Evolutionary conservation across 2,888 invertebrate species (phyloP).

Genomic region (Melolontha melolontha): DNA sequence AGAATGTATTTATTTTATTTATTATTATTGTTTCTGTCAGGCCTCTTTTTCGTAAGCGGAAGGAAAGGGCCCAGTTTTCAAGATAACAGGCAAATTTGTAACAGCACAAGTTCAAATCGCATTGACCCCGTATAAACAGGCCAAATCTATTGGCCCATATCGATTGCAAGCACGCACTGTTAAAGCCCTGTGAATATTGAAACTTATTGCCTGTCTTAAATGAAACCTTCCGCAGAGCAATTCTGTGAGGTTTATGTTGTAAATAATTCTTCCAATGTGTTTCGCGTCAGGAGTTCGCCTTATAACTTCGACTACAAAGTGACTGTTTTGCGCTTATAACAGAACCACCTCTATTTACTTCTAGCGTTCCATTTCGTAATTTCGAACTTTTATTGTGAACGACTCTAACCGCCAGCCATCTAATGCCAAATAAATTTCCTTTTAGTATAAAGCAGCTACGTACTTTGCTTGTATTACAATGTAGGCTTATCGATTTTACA

Average conservation of each 20-base stretch:
- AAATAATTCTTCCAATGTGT: slow-evolving; percentile 17
- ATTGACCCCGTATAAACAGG: slow-evolving; percentile 34
- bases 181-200: slow-evolving; percentile 27
- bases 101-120: slow-evolving; percentile 17
- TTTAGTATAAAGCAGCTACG: no score
- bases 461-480: no score
- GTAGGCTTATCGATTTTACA: not conserved
- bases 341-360: not conserved
- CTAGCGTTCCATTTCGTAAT: slow-evolving; percentile 1
- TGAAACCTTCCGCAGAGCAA: slow-evolving; percentile 23
- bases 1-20: slow-evolving; percentile 3
- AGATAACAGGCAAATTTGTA: slow-evolving; percentile 29
- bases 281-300: no score
- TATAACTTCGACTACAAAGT: no score
- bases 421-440: no score
- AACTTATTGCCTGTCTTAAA: slow-evolving; percentile 34
- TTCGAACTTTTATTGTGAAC: slow-evolving; percentile 2
- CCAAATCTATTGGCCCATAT: slow-evolving; percentile 31
- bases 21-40: slow-evolving; percentile 6
- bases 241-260: slow-evolving; percentile 14
- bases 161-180: slow-evolving; percentile 31
- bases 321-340: no score
- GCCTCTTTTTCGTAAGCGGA: not conserved
- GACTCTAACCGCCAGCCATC: not conserved
- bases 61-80: no score